A percentile compares a stretch with the other conserved stretches of the same genome.
Evolutionary conservation across 2,113 vertebrate genomes (phyloP).

Genomic region (Agelaius phoeniceus): DNA sequence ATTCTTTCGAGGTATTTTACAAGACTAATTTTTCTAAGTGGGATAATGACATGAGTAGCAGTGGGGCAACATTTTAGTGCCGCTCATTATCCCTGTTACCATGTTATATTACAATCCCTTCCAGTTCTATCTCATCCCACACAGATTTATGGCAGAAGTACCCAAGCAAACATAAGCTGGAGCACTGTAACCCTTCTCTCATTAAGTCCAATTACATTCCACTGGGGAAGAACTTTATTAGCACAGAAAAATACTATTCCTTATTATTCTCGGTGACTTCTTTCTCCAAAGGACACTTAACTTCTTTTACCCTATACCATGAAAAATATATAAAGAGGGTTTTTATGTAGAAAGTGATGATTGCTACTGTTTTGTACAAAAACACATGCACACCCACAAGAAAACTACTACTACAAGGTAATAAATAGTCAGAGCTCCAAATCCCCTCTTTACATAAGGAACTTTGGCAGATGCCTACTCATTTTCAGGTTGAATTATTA

Average conservation of each 20-base stretch:
- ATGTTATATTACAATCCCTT: background rate
- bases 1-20: background rate
- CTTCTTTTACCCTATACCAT: background rate
- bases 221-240: background rate
- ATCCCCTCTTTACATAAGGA: background rate
- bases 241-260: background rate
- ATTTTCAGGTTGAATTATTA: constrained; percentile 29
- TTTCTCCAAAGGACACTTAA: background rate
- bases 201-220: background rate
- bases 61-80: background rate
- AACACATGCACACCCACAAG: background rate
- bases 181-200: background rate
- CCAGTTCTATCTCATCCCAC: background rate
- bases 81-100: background rate
- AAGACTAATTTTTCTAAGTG: background rate
- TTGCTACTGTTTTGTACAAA: background rate
- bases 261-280: background rate
- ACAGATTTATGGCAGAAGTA: background rate
- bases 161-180: background rate
- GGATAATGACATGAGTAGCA: background rate
- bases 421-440: constrained; percentile 18
- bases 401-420: background rate
- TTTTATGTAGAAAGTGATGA: background rate
- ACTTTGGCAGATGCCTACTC: background rate
- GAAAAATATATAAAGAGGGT: background rate